These are phyloP conservation scores for Pterophyllum scalare DNA, from an alignment of 2,113 vertebrate species.

Conservation along the genomic window DNA sequence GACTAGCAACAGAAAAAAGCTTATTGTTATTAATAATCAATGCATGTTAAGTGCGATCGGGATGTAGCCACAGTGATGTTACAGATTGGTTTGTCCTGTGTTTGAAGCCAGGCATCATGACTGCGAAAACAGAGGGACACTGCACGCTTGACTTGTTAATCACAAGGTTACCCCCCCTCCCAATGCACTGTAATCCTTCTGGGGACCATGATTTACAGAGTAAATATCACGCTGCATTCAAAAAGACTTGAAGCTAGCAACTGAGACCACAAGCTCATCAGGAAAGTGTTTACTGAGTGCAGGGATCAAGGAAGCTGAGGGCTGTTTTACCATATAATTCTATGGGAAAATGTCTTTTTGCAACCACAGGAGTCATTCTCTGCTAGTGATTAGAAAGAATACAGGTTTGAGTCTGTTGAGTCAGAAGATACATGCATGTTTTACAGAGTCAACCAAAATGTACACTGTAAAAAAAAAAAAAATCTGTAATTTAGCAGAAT, in stretches of 20 bases:
- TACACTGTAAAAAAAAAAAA: too few species aligned
- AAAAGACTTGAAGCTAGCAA: neutral
- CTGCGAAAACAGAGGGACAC: neutral
- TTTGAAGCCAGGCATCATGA: neutral
- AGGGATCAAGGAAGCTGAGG: rapidly evolving
- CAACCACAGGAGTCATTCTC: too few species aligned
- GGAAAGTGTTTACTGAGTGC: neutral
- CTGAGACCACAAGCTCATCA: neutral
- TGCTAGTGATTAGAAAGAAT: too few species aligned
- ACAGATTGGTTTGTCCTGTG: neutral
- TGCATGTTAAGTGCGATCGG: neutral
- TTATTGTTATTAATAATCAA: neutral
- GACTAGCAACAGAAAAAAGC: neutral
- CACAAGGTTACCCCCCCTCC: neutral
- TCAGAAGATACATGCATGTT: rapidly evolving
- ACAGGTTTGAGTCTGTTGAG: rapidly evolving
- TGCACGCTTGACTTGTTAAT: neutral
- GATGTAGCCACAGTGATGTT: neutral
- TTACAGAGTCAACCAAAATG: neutral
- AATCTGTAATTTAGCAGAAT: too few species aligned
- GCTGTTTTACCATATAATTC: neutral
- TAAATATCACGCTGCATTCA: neutral
- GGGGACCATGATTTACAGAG: neutral
- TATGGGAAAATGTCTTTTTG: neutral
- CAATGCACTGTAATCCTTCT: neutral